phyloP scores from a whole-genome alignment of 1,140 invertebrate species.

The Drosophila miranda region DNA sequence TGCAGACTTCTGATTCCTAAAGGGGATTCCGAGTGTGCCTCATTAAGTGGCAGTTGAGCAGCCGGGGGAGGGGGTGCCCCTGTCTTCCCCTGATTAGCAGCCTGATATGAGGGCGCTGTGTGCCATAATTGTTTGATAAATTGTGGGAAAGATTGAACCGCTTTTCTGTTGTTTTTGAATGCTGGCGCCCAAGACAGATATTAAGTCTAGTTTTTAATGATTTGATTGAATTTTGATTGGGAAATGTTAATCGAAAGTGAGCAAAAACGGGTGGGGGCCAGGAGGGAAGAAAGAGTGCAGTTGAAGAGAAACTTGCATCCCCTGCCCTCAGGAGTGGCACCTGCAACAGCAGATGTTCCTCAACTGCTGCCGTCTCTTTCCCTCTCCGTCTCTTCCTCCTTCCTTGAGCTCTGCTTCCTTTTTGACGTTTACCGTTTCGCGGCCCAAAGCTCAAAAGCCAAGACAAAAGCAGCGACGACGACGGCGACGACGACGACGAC shows the following conservation, averaged over 20 bases:
- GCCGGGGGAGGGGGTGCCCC: background rate
- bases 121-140: constrained; percentile 46
- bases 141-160: constrained; percentile 8
- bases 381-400: constrained; percentile 6
- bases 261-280: background rate
- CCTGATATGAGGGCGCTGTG: constrained; percentile 13
- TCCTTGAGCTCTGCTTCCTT: constrained; percentile 16
- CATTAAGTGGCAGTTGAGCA: constrained; percentile 33
- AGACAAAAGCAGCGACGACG: constrained; percentile 51
- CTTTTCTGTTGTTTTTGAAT: background rate
- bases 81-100: constrained; percentile 8
- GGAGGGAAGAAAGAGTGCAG: background rate
- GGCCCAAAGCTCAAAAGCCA: constrained; percentile 42
- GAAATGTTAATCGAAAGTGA: constrained; percentile 4
- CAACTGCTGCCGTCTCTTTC: background rate
- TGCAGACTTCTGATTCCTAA: constrained; percentile 44
- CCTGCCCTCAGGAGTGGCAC: constrained; percentile 2
- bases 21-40: constrained; percentile 20
- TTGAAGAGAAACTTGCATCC: constrained; percentile 25
- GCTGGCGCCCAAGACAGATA: background rate
- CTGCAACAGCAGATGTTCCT: constrained; percentile 31
- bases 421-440: constrained; percentile 44
- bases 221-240: background rate
- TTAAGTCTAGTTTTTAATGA: background rate
- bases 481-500: too few species aligned